phyloP scores from a whole-genome alignment of 1,140 invertebrate species.

The Pseudobourletiella spinata region DNA sequence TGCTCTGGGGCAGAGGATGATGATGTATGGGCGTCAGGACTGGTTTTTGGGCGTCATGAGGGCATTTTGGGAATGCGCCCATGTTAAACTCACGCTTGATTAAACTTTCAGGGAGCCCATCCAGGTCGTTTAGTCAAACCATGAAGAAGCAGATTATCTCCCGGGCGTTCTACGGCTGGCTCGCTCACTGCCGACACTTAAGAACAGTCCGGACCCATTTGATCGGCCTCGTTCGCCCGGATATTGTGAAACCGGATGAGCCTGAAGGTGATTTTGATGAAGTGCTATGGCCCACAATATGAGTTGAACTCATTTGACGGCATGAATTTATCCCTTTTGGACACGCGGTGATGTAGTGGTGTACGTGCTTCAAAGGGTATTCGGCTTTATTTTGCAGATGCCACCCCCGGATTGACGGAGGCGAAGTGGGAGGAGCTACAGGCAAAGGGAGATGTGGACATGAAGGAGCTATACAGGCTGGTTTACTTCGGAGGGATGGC shows the following conservation, averaged over 20 bases:
- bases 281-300: no score
- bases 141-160: constrained; percentile 92
- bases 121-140: constrained; percentile 74
- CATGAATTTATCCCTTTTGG: no score
- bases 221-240: constrained; percentile 66
- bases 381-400: constrained; percentile 41
- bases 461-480: constrained; percentile 65
- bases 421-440: constrained; percentile 56
- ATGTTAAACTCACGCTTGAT: no score
- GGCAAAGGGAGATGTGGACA: constrained; percentile 51
- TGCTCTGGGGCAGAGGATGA: background rate
- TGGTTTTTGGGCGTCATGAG: no score
- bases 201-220: constrained; percentile 85
- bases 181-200: constrained; percentile 84
- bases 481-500: constrained; percentile 80
- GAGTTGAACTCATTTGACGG: no score
- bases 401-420: constrained; percentile 54
- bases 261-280: constrained; percentile 11
- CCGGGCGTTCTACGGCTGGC: constrained; percentile 90
- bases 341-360: no score
- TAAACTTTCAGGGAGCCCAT: constrained; percentile 53
- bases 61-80: no score
- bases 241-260: constrained; percentile 37
- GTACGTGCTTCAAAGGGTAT: no score
- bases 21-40: background rate